Base-by-base conservation (phyloP, 1,140 invertebrate genomes). In the Pseudomyrmex pallidus region DNA sequence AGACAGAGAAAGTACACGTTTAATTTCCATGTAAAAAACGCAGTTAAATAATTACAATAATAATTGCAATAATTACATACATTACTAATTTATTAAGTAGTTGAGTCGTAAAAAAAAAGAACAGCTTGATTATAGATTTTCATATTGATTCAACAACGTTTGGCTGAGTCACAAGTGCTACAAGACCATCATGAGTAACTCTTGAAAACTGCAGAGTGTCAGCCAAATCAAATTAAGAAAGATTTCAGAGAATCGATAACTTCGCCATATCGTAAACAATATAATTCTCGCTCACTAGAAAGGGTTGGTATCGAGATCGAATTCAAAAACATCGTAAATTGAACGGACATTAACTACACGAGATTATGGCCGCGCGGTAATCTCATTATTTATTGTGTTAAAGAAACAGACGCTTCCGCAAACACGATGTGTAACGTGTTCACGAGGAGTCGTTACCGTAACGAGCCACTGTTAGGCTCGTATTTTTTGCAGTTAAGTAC, bases 271-370 rank as follows among this genome's bases (percentile, higher is more conserved):
- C 59, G 56, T 73, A 82, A 82, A 82, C 56, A 35, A 82, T 12
- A 68, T 56, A 52, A 59, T 48, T 4, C 44, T 35, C 25, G 17
- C 10, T 50, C 35, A 35, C 35, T 0, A 35, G 35, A 5, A 7
- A 35, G 5, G 13, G 17, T 44, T 70, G 13, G 35, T 22, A 44
- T 20, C 4, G 63, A 17, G 12, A 35, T 35, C 57, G 70, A 82
- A 74, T 82, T 35, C 46, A 35, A 74, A 74, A 82, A 74, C 70
- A 74, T 8, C 17, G 17, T 80, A 80, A 80, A 80, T 80, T 70
- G 70, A 70, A 35, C 74, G 61, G 7, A 25, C 12, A 66, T 77
- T 66, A 77, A 54, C 48, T 54, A 25, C 15, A n/a, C n/a, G n/a
- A 62, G 59, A 63, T 50, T 77, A 12, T 15, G 22, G 15, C 7